Evolutionary conservation across 1,140 invertebrate genomes (phyloP).

Genomic region (Megalopta genalis): DNA sequence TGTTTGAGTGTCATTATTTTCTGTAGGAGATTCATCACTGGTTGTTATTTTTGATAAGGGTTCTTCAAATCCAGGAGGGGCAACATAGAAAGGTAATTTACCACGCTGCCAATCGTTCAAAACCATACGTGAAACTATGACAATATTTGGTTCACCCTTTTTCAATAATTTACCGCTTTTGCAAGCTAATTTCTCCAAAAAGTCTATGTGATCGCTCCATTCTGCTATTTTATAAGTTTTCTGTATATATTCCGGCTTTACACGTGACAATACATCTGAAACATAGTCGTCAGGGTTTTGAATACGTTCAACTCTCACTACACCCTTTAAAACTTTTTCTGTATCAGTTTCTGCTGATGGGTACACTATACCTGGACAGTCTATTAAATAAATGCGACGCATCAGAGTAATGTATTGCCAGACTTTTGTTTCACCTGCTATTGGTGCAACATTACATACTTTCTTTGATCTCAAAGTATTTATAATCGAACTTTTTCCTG

Average conservation of each 20-base stretch:
- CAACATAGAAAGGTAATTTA: constrained; percentile 96
- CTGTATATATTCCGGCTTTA: constrained; percentile 92
- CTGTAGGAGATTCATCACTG: constrained; percentile 40
- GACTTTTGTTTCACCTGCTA: constrained; percentile 99
- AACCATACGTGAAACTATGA: constrained; percentile 94
- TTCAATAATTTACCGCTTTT: constrained; percentile 95
- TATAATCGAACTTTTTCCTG: constrained; percentile 99
- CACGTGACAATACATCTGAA: constrained; percentile 90
- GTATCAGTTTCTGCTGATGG: constrained; percentile 94
- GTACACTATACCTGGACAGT: constrained; percentile 99
- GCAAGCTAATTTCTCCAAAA: constrained; percentile 94
- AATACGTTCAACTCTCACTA: constrained; percentile 97
- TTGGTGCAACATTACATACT: constrained; percentile 98
- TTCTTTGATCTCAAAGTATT: constrained; percentile 97
- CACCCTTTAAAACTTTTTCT: constrained; percentile 97
- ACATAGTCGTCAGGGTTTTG: constrained; percentile 98
- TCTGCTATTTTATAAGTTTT: constrained; percentile 94
- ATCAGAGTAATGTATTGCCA: constrained; percentile 99
- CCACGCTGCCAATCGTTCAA: constrained; percentile 99
- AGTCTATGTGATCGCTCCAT: constrained; percentile 91
- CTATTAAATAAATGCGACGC: constrained; percentile 98
- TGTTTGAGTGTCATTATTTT: constrained; percentile 60
- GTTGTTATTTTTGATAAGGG: constrained; percentile 78
- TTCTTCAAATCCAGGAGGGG: constrained; percentile 88
- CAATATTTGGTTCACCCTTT: constrained; percentile 96